Evolutionary conservation across 2,888 invertebrate species (phyloP).

Genomic region (Neocrepidodera transversa): DNA sequence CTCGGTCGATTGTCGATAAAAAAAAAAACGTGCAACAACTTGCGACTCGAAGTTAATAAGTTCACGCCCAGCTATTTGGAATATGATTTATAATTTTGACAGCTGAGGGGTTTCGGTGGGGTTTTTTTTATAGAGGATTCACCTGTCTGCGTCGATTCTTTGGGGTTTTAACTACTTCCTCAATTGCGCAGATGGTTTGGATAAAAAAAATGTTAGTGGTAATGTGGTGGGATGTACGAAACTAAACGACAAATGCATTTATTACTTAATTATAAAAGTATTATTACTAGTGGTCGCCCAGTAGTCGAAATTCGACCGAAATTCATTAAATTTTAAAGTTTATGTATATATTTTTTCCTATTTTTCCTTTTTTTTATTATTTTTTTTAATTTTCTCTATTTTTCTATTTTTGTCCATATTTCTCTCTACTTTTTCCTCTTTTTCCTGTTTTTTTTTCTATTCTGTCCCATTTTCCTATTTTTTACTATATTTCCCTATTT

Average conservation of each 20-base stretch:
- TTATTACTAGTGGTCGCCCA: no score
- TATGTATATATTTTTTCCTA: no score
- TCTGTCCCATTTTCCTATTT: no score
- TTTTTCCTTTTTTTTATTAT: no score
- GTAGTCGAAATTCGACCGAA: no score
- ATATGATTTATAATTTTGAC: slow-evolving; percentile 56
- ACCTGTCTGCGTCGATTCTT: slow-evolving; percentile 53
- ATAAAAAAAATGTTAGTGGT: slow-evolving; percentile 13
- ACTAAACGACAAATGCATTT: background rate
- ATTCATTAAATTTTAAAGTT: no score
- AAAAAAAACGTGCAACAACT: slow-evolving; percentile 41
- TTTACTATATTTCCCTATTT: no score
- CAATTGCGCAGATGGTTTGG: slow-evolving; percentile 53
- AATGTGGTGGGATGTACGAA: background rate
- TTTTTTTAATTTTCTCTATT: no score
- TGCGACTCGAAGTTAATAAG: slow-evolving; percentile 53
- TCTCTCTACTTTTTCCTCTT: no score
- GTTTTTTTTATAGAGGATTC: slow-evolving; percentile 46
- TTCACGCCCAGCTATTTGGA: slow-evolving; percentile 59
- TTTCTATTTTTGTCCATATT: no score
- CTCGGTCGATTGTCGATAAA: slow-evolving; percentile 14
- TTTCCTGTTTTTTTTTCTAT: no score
- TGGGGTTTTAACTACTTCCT: slow-evolving; percentile 57
- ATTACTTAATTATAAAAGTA: background rate
- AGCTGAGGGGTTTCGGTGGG: slow-evolving; percentile 49